Evolutionary conservation across 2,888 invertebrate genomes (phyloP), one percentile per base, ranked within the genome.

Genomic region (Carabus problematicus): DNA sequence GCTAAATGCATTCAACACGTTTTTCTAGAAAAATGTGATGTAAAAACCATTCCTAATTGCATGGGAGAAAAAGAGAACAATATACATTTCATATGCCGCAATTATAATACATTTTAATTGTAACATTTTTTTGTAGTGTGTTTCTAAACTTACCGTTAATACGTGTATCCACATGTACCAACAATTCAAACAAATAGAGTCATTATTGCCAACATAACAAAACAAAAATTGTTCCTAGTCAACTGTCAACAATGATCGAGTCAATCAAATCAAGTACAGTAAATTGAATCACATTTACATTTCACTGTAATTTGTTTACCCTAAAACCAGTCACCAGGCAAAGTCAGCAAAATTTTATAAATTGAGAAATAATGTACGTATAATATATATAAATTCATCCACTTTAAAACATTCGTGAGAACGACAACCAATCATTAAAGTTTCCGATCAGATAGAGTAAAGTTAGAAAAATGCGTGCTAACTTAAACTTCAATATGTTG

Each of bases 171-270:
- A 61, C 61, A 61, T 61, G 61, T 47, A 8, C 12, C 29, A 61
- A n/a, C 19, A 49, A 39, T 1, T 29, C 29, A 29, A 19, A 40
- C n/a, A 7, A 47, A 61, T 19, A 49, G n/a, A 29, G n/a, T 29
- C 39, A 61, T 47, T 29, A 39, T 61, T 61, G 39, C 29, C 29
- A 29, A 6, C 61, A 61, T 47, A 61, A 61, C 61, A 60, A 3
- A 60, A 60, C 45, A 60, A 60, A 60, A 43, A 61, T 47, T 61
- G 61, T 61, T 29, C 49, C 61, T 49, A 61, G 47, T 45, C 61
- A 61, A 61, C 45, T 61, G 61, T 61, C 61, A 61, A 61, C 61
- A 47, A 47, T n/a, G 29, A 19, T 49, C 47, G 39, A 61, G 45
- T 61, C 61, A 61, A 49, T 61, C 47, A 19, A n/a, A 29, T 47